phyloP scores from a whole-genome alignment of 2,113 vertebrate species.

The Pelusios castaneus region DNA sequence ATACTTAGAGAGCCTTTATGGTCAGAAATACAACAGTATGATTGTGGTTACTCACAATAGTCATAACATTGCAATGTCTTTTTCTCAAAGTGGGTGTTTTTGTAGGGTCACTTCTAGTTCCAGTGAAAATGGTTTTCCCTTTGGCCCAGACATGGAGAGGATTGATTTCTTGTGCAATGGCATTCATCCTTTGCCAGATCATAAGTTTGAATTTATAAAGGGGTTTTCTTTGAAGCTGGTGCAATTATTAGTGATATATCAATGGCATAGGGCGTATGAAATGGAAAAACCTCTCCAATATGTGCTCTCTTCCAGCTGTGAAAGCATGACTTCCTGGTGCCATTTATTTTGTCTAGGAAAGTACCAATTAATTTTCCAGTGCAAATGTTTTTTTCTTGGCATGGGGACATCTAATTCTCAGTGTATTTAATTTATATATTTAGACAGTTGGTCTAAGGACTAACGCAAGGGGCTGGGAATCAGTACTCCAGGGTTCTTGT shows the following conservation, averaged over 20 bases:
- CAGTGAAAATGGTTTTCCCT: background rate
- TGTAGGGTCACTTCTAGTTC: background rate
- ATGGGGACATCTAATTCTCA: background rate
- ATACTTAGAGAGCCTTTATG: background rate
- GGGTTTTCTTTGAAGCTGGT: background rate
- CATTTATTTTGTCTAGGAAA: background rate
- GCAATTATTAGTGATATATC: background rate
- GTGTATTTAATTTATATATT: constrained; percentile 33
- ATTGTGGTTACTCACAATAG: background rate
- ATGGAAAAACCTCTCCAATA: background rate
- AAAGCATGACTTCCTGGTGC: constrained; percentile 25
- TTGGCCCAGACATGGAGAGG: background rate
- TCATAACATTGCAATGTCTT: background rate
- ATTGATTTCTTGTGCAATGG: background rate
- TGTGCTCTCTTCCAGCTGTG: background rate
- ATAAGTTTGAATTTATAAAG: background rate
- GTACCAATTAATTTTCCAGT: background rate
- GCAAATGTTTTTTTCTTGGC: constrained; percentile 39
- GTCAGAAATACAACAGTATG: background rate
- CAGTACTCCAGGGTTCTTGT: background rate
- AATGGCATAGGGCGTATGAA: background rate
- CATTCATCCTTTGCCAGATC: background rate
- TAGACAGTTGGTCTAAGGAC: constrained; percentile 30
- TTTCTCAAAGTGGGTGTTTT: background rate
- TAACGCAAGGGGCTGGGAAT: background rate